Base-by-base conservation (phyloP, 2,113 vertebrate species). In the Miniopterus natalensis region DNA sequence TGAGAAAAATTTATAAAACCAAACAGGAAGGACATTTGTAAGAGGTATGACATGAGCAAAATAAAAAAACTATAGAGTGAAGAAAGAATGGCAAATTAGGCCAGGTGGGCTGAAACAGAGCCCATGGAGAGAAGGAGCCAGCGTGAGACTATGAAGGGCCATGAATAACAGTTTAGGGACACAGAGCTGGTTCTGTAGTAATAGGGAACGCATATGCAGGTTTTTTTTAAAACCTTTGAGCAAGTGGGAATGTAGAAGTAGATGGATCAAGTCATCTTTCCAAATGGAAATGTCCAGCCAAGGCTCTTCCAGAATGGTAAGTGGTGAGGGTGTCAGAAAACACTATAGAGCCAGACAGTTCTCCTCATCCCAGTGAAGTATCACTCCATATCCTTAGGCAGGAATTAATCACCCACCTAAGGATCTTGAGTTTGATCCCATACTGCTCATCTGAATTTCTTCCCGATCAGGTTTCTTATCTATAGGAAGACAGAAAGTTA, bases 381-480 rank as follows among this genome's bases (percentile, higher is more conserved):
- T 5, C 10, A 85, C 40, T 96, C 49, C 83, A 40, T 6, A 15
- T 6, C 83, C 74, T 88, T 31, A 84, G 40, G 71, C 29, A 68
- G 51, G 3, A 88, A 88, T 47, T 61, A 53, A 91, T n/a, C 47
- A 97, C 97, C 94, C 93, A 98, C 97, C 84, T 93, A 95, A 80
- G 65, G 63, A 36, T 93, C 92, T 97, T 98, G 98, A 98, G 98
- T 99, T 99, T 99, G 99, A 99, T 98, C 99, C 99, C 98, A 99
- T 97, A 97, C 98, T 99, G 97, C 99, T 99, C 98, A 99, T 98
- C 92, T 99, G 99, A 98, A 99, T 99, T 98, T 99, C 99, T 92
- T 99, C 99, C 97, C 99, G 98, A 79, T 99, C 99, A 86, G 99
- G 97, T 98, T 97, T 99, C 98, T 95, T 99, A 92, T 99, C 99